Evolutionary conservation across 2,797 vertebrate genomes (phyloP).

Genomic region (Pangasius larnaudii): DNA sequence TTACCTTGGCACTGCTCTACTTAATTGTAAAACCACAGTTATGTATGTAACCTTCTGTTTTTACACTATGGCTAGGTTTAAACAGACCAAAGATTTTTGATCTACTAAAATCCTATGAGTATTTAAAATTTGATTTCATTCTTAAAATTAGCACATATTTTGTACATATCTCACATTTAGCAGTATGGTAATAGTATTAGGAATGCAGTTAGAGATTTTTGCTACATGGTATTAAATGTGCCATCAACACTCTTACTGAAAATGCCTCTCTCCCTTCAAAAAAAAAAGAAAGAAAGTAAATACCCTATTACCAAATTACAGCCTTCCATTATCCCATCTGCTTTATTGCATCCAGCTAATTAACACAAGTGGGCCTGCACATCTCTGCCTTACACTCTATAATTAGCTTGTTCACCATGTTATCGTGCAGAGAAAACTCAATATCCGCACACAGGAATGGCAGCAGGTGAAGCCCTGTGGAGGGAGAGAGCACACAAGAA

Average conservation of each 20-base stretch:
- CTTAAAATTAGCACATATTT: background rate
- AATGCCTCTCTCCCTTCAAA: background rate
- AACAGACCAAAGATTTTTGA: background rate
- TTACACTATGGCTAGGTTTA: background rate
- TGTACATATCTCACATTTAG: background rate
- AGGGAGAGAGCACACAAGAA: background rate
- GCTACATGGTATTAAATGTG: slow-evolving; percentile 13
- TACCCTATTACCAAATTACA: slow-evolving; percentile 20
- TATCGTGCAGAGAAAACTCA: background rate
- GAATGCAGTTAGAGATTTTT: background rate
- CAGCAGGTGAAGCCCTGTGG: slow-evolving; percentile 22
- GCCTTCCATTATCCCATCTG: slow-evolving; percentile 27
- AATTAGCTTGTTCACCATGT: slow-evolving; percentile 28
- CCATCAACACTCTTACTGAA: background rate
- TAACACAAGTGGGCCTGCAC: slow-evolving; percentile 17
- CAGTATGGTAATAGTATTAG: background rate
- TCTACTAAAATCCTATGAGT: background rate
- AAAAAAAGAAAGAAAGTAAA: slow-evolving; percentile 6
- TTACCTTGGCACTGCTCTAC: background rate
- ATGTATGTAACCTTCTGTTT: background rate
- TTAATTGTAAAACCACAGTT: background rate
- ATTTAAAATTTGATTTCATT: background rate
- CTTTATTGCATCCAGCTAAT: slow-evolving; percentile 36
- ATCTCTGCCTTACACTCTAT: background rate
- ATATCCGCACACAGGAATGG: background rate